A percentile compares a stretch with the other conserved stretches of the same genome.
Conservation (phyloP, 2,113 vertebrate genomes). For the Ictalurus punctatus region DNA sequence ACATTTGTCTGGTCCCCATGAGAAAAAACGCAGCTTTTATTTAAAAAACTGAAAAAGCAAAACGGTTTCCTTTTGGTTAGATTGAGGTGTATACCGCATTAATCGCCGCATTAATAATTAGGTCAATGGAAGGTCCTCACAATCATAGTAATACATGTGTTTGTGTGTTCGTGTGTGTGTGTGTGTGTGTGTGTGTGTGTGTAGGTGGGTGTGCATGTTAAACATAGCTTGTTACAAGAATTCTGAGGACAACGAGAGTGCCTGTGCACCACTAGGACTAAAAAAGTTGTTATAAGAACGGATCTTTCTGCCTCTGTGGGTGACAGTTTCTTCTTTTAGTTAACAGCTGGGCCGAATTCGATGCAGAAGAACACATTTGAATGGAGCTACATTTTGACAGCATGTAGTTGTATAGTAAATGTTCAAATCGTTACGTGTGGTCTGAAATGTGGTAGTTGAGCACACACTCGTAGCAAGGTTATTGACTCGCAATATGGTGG, state of each 20-base stretch:
- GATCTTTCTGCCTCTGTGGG: background rate
- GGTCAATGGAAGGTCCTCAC: background rate
- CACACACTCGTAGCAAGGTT: background rate
- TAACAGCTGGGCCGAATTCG: background rate
- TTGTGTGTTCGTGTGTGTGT: conserved; percentile 35
- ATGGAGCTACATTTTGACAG: background rate
- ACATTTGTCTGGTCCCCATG: background rate
- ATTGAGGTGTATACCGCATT: background rate
- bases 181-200: conserved; percentile 30
- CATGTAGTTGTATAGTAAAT: background rate
- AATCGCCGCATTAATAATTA: background rate
- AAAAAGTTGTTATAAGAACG: background rate
- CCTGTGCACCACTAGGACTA: background rate
- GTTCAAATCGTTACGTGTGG: background rate
- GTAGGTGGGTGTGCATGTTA: conserved; percentile 12
- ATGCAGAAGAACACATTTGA: background rate
- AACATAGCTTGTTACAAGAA: conserved; percentile 10
- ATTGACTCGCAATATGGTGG: background rate
- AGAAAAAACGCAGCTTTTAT: background rate
- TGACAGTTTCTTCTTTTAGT: background rate
- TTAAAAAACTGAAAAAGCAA: background rate
- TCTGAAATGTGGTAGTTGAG: background rate
- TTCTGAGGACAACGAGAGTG: background rate
- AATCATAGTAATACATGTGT: background rate
- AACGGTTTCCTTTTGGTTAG: background rate